These are phyloP conservation scores for Blastobasis lacticolella DNA, from an alignment of 2,888 invertebrate species.

Conservation along the genomic window DNA sequence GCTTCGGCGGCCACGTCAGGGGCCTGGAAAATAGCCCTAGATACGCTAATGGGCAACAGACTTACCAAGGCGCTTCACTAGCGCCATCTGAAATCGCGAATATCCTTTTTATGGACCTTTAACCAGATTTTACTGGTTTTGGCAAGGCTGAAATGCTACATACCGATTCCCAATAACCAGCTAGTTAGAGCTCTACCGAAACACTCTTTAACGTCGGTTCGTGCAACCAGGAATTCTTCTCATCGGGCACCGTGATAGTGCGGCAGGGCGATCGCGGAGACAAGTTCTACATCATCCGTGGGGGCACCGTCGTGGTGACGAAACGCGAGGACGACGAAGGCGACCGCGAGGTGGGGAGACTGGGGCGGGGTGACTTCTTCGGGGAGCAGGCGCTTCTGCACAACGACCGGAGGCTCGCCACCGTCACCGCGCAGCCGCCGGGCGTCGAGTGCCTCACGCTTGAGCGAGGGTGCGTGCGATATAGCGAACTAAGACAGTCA, in stretches of 20 bases:
- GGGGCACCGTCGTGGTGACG: constrained; percentile 84
- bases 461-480: constrained; percentile 79
- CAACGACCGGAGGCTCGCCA: constrained; percentile 91
- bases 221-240: constrained; percentile 79
- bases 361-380: constrained; percentile 88
- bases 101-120: no score
- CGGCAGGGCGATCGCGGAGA: constrained; percentile 90
- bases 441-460: constrained; percentile 91
- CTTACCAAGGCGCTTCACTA: no score
- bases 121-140: no score
- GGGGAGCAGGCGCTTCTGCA: constrained; percentile 91
- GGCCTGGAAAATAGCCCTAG: no score
- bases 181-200: no score
- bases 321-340: constrained; percentile 75
- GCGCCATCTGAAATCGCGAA: no score
- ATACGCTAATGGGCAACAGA: no score
- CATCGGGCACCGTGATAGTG: constrained; percentile 84
- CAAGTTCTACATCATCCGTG: constrained; percentile 92
- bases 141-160: no score
- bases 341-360: constrained; percentile 79
- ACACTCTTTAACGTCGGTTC: no score
- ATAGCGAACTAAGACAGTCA: no score
- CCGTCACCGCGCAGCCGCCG: constrained; percentile 88
- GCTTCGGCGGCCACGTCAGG: no score
- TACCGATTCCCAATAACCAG: no score